Evolutionary conservation across 2,113 vertebrate genomes (phyloP).

Genomic region (Neomonachus schauinslandi): DNA sequence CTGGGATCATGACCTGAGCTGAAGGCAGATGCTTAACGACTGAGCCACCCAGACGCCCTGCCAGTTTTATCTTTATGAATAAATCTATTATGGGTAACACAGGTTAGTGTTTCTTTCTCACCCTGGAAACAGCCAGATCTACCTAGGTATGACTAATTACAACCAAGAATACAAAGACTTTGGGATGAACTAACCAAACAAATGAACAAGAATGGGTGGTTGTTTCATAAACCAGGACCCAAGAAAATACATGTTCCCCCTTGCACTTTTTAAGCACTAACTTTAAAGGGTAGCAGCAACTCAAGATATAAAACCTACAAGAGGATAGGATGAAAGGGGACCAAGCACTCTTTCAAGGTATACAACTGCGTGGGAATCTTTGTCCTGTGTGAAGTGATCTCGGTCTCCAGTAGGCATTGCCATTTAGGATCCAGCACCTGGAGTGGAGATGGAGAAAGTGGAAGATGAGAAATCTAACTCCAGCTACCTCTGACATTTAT

Average conservation of each 20-base stretch:
- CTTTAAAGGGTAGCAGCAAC: not conserved
- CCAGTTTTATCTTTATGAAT: not conserved
- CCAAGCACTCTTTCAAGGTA: not conserved
- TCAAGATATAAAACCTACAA: not conserved
- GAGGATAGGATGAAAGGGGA: not conserved
- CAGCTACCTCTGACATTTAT: not conserved
- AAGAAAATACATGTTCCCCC: not conserved
- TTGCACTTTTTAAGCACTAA: not conserved
- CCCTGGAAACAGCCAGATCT: not conserved
- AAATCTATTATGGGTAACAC: not conserved
- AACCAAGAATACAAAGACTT: not conserved
- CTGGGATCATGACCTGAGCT: not conserved
- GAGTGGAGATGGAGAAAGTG: not conserved
- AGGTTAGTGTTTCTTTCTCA: slow-evolving; percentile 15
- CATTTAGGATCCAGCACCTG: not conserved
- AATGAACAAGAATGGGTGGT: not conserved
- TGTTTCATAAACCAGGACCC: not conserved
- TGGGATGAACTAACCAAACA: not conserved
- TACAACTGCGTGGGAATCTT: not conserved
- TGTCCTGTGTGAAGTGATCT: not conserved
- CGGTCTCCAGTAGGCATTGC: not conserved
- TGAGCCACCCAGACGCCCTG: not conserved
- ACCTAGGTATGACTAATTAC: not conserved
- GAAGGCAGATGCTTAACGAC: not conserved
- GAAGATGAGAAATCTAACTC: not conserved